A percentile compares a stretch with the other conserved stretches of the same genome.
Conservation (phyloP, 2,797 vertebrate species). For the Chaetodon trifasciatus region DNA sequence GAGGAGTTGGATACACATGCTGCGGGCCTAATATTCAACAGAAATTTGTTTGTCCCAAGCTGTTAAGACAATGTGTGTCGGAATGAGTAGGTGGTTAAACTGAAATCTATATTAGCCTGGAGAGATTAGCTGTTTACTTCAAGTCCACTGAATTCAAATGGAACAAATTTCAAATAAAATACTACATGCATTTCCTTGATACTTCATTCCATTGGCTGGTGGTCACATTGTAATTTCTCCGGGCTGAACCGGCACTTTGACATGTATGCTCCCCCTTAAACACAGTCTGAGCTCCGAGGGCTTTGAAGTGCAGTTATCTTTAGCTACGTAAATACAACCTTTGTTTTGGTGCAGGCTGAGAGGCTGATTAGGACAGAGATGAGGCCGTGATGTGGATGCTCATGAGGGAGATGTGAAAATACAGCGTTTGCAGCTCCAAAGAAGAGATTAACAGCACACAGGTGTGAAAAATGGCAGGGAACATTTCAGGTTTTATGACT, state of each 20-base stretch:
- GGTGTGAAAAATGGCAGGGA: conserved; percentile 13
- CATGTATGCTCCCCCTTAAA: conserved; percentile 26
- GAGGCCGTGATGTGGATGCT: conserved; percentile 25
- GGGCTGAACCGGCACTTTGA: conserved; percentile 35
- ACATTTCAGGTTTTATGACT: conserved; percentile 5
- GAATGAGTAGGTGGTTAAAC: conserved; percentile 32
- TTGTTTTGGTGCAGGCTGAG: conserved; percentile 35
- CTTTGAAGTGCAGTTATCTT: conserved; percentile 49
- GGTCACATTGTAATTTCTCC: conserved; percentile 37
- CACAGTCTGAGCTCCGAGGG: conserved; percentile 8
- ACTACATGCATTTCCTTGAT: not conserved
- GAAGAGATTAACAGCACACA: conserved; percentile 6
- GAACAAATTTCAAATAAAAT: conserved; percentile 11
- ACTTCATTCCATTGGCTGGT: conserved; percentile 3
- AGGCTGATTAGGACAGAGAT: conserved; percentile 20
- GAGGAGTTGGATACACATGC: conserved; percentile 26
- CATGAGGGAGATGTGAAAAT: conserved; percentile 5
- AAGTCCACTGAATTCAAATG: conserved; percentile 15
- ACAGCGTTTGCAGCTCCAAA: not conserved
- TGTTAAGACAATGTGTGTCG: not conserved
- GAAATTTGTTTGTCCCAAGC: conserved; percentile 17
- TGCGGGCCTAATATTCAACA: conserved; percentile 5
- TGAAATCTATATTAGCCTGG: conserved; percentile 9
- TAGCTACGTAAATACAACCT: conserved; percentile 43
- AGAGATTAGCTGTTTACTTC: conserved; percentile 15